Evolutionary conservation across 2,113 vertebrate species (phyloP), one percentile per base, ranked within the genome.

Genomic region (Phyllostomus hastatus): DNA sequence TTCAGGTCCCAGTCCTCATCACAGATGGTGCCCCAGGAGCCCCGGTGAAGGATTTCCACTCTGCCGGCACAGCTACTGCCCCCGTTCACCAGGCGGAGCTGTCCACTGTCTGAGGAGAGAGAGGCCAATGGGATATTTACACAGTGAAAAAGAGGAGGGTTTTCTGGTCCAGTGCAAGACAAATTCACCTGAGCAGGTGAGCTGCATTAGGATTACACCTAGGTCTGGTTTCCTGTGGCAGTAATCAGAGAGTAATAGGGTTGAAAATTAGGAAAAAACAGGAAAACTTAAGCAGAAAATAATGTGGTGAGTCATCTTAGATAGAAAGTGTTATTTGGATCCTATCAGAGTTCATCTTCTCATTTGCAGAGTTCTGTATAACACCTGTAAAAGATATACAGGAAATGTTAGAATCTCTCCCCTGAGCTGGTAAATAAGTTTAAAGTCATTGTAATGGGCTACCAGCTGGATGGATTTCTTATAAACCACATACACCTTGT

Each of bases 41-140:
- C 89, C 0, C 91, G 50, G 17, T 97, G 97, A 19, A 98, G 96
- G 89, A 98, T 33, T 57, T 98, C 98, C 93, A 98, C 96, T 98
- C 98, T 98, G 9, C 98, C 98, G 5, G 94, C 90, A 0, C 98
- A 99, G 20, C 5, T 97, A 4, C 79, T 33, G 17, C 46, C 86
- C 43, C 97, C 97, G 9, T 96, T 97, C 84, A 92, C 93, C 91
- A 98, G 94, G 79, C 83, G 97, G n/a, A 98, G 91, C 59, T 54
- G 95, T 48, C 43, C 90, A 88, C 86, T 91, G 2, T 97, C 98
- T 98, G 82, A 17, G 46, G 64, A 76, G 93, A 84, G 10, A 95
- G 95, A 96, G 57, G 38, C 31, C 41, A 67, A 1, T 38, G 54
- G 22, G 20, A 7, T 12, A 1, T 52, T 46, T 38, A 0, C 28